Percentiles rank a stretch among this genome's conserved stretches.
These are phyloP conservation scores for Blastomussa wellsi DNA, from an alignment of 92 coral and sea anemone genomes.

Conservation along the genomic window DNA sequence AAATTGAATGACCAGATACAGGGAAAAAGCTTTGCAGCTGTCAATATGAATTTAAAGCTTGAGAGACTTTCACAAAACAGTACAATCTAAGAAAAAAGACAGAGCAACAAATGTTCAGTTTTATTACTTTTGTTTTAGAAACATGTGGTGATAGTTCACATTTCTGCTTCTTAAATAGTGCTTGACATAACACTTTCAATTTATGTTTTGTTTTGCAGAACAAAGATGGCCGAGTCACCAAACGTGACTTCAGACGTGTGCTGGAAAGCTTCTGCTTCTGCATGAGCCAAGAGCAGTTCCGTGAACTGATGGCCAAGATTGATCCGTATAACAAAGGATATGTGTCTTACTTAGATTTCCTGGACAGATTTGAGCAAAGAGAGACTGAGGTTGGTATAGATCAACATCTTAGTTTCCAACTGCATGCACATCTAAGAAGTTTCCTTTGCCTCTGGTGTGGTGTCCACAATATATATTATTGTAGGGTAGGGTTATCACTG, in stretches of 20 bases:
- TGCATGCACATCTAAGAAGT: neutral
- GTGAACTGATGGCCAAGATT: slow-evolving; percentile 86
- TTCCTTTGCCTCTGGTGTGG: too few relatives aligned
- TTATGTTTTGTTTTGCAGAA: slow-evolving; percentile 59
- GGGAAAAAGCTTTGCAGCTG: neutral
- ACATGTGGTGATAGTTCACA: neutral
- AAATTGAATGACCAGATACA: neutral
- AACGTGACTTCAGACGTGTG: slow-evolving; percentile 91
- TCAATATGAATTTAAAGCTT: neutral
- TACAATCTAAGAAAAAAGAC: too few relatives aligned
- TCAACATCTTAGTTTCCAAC: neutral
- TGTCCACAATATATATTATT: too few relatives aligned
- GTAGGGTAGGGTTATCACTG: too few relatives aligned
- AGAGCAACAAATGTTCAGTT: too few relatives aligned
- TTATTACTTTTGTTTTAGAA: neutral
- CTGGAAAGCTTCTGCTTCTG: slow-evolving; percentile 94
- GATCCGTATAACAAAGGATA: slow-evolving; percentile 92
- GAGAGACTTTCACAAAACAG: too few relatives aligned
- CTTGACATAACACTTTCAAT: neutral
- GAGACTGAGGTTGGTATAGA: slow-evolving; percentile 73
- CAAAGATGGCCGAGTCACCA: slow-evolving; percentile 92
- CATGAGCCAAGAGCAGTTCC: slow-evolving; percentile 87
- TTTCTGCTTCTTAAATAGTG: neutral
- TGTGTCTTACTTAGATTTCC: slow-evolving; percentile 84
- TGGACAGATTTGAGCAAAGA: slow-evolving; percentile 89